Percentiles rank a stretch among this genome's conserved stretches.
These are phyloP conservation scores for Mesoclemmys tuberculata DNA, from an alignment of 2,113 vertebrate species.

Conservation along the genomic window DNA sequence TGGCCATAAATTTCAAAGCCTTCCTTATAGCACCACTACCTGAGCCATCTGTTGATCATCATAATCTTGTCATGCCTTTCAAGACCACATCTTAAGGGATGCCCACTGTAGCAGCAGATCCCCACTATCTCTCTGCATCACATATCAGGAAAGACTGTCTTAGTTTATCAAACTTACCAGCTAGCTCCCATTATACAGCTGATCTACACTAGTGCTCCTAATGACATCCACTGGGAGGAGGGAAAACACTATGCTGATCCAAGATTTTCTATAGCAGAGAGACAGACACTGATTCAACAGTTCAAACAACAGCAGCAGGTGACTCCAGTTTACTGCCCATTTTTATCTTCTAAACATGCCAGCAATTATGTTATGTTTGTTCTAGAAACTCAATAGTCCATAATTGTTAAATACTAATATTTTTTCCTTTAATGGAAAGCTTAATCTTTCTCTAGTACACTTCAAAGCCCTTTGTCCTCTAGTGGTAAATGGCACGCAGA, in stretches of 20 bases:
- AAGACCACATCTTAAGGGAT: conserved; percentile 11
- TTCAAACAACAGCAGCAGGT: conserved; percentile 22
- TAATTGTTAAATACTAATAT: background rate
- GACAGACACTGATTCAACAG: conserved; percentile 29
- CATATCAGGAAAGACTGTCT: background rate
- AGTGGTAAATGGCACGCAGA: background rate
- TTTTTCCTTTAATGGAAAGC: background rate
- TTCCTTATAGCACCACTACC: too few relatives aligned
- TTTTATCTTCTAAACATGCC: background rate
- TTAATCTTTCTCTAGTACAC: background rate
- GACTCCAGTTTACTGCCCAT: conserved; percentile 10
- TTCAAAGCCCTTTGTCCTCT: background rate
- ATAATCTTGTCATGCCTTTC: too few relatives aligned
- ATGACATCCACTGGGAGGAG: conserved; percentile 51
- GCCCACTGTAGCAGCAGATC: conserved; percentile 7
- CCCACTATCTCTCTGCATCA: background rate
- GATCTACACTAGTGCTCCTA: conserved; percentile 28
- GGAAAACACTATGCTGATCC: background rate
- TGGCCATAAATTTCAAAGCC: too few relatives aligned
- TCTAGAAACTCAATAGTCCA: background rate
- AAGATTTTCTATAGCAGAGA: conserved; percentile 36
- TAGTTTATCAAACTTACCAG: background rate
- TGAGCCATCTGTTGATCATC: too few relatives aligned
- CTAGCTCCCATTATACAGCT: conserved; percentile 13
- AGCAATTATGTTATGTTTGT: background rate